Percentiles rank a stretch among this genome's conserved stretches.
Evolutionary conservation across 2,113 vertebrate species (phyloP).

Genomic region (Ciconia stormi): DNA sequence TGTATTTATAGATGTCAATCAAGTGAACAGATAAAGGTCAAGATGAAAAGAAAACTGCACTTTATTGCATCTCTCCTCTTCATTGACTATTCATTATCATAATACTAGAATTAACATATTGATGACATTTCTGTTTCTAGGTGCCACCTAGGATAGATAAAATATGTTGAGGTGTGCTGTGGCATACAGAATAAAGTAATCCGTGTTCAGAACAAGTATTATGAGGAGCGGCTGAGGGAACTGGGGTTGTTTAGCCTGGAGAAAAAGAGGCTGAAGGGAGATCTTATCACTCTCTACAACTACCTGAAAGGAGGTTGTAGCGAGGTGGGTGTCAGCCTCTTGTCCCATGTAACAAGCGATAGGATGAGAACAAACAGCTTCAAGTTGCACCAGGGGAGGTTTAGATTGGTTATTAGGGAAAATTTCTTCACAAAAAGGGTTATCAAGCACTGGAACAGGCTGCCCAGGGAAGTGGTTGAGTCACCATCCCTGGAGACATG

Average conservation of each 20-base stretch:
- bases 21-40: background rate
- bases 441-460: background rate
- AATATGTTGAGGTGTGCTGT: background rate
- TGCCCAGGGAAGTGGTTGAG: background rate
- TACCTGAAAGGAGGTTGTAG: background rate
- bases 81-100: background rate
- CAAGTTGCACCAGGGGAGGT: background rate
- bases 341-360: rapidly evolving
- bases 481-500: background rate
- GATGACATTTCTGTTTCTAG: background rate
- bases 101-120: background rate
- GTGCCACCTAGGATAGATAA: background rate
- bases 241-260: background rate
- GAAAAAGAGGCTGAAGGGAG: background rate
- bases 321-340: rapidly evolving
- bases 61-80: background rate
- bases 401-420: background rate
- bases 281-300: background rate
- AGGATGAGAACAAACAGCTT: background rate
- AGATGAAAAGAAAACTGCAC: background rate
- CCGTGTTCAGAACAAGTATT: background rate
- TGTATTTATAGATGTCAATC: background rate
- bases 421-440: background rate
- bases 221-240: background rate
- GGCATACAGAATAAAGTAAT: background rate